Evolutionary conservation across 2,797 vertebrate genomes (phyloP).

Genomic region (Chelidonichthys spinosus): DNA sequence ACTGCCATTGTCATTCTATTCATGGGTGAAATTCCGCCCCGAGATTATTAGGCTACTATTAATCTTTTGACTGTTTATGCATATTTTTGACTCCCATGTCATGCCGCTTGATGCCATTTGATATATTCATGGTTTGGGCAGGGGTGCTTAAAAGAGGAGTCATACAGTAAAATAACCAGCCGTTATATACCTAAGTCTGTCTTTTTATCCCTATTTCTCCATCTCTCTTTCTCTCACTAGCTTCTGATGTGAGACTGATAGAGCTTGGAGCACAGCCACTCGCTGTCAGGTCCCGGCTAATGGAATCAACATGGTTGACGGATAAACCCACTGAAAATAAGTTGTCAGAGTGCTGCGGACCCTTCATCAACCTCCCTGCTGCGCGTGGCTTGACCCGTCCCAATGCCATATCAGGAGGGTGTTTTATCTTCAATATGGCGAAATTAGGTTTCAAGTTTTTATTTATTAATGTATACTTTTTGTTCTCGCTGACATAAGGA

Average conservation of each 20-base stretch:
- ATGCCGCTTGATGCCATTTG: background rate
- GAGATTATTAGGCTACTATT: constrained; percentile 28
- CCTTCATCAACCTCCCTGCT: constrained; percentile 79
- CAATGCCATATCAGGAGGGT: constrained; percentile 50
- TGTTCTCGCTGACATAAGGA: constrained; percentile 52
- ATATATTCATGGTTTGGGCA: constrained; percentile 11
- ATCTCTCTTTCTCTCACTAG: constrained; percentile 52
- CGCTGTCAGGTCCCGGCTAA: constrained; percentile 81
- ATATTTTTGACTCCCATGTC: constrained; percentile 25
- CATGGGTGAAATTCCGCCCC: constrained; percentile 23
- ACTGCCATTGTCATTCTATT: constrained; percentile 32
- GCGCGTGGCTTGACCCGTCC: constrained; percentile 73
- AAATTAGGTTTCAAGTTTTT: constrained; percentile 72
- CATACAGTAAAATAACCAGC: constrained; percentile 32
- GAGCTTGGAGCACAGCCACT: constrained; percentile 75
- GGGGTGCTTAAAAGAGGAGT: constrained; percentile 29
- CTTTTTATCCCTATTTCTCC: constrained; percentile 48
- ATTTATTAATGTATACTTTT: constrained; percentile 72
- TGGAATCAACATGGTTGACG: constrained; percentile 86
- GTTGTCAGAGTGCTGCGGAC: constrained; percentile 78
- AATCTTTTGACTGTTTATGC: constrained; percentile 48
- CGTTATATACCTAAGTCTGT: constrained; percentile 51
- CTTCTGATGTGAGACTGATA: constrained; percentile 79
- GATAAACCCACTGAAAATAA: constrained; percentile 84
- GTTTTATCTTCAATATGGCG: constrained; percentile 71